Base-by-base conservation (phyloP, 2,797 vertebrate genomes). In the Scolopax rusticola region DNA sequence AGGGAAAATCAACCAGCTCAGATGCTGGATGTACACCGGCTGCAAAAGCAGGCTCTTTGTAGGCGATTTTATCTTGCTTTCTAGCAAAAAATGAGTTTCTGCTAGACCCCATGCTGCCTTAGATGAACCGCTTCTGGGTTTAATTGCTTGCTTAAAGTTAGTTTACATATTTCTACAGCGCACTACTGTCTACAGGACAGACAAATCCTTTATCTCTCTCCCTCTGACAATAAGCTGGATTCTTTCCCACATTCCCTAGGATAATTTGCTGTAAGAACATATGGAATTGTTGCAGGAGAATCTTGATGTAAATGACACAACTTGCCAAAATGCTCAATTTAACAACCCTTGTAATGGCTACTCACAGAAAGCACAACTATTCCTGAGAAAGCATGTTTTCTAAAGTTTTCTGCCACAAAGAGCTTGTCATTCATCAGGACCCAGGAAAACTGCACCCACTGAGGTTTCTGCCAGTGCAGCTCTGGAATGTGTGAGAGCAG, bases 1-100 rank as follows among this genome's bases (percentile, higher is more conserved):
- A 51, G 82, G 78, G 70, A 48, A 56, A 60, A 47, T 14, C 75
- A 79, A 3, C 24, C 70, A 51, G 85, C 90, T 56, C 38, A 17
- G 32, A 6, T 3, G 33, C 14, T 9, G 8, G 14, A 5, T 20
- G 43, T 30, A 0, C 5, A 9, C 16, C 18, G 32, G n/a, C 70
- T 43, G 74, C 67, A 25, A 12, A 70, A 60, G n/a, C 67, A 86
- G n/a, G 57, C 45, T 79, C 50, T 43, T 40, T 23, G 41, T 30
- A 77, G 61, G 57, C 4, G 36, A 15, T 57, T 63, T 64, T 71
- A 53, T 61, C 47, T 50, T 14, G 3, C 64, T 80, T 32, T 70
- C 40, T 27, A 80, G 68, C 18, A 43, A 56, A 77, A 64, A 27
- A 5, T 0, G n/a, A 59, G 60, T 25, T 54, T 20, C 80, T 80